A percentile compares a stretch with the other conserved stretches of the same genome.
Evolutionary conservation across 2,113 vertebrate genomes (phyloP).

Genomic region (Siphamia tubifer): DNA sequence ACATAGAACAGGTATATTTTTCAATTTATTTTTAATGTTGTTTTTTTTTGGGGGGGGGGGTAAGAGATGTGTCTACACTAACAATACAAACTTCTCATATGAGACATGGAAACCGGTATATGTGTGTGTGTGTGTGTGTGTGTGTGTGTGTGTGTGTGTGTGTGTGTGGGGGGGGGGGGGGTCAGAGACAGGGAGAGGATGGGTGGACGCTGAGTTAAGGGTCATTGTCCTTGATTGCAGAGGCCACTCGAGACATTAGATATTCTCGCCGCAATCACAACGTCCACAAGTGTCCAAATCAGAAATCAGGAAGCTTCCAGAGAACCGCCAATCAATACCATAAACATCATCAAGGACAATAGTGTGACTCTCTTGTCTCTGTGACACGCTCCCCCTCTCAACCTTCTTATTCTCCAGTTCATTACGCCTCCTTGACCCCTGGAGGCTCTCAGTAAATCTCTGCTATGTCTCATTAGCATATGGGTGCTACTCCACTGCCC

Average conservation of each 20-base stretch:
- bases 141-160: too few relatives aligned
- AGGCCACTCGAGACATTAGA: slow-evolving; percentile 62
- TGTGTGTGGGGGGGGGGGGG: too few relatives aligned
- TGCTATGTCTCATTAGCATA: slow-evolving; percentile 25
- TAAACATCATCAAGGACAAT: slow-evolving; percentile 56
- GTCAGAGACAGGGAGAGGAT: background rate
- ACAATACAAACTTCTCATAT: too few relatives aligned
- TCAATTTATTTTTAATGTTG: too few relatives aligned
- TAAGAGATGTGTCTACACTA: too few relatives aligned
- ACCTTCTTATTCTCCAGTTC: slow-evolving; percentile 36
- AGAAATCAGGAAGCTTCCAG: slow-evolving; percentile 57
- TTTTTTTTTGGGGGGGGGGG: too few relatives aligned
- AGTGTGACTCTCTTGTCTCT: slow-evolving; percentile 8
- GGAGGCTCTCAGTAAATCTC: background rate
- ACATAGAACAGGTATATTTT: too few relatives aligned
- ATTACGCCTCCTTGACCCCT: slow-evolving; percentile 46
- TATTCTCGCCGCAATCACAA: slow-evolving; percentile 61
- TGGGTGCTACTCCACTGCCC: background rate
- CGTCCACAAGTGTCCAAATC: slow-evolving; percentile 60
- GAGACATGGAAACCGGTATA: background rate
- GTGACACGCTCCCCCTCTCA: slow-evolving; percentile 16
- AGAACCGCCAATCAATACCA: slow-evolving; percentile 63
- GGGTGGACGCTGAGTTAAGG: slow-evolving; percentile 26
- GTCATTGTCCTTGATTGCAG: slow-evolving; percentile 69
- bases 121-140: background rate